These are phyloP conservation scores for Dunckerocampus dactyliophorus DNA, from an alignment of 2,113 vertebrate genomes.

Conservation along the genomic window DNA sequence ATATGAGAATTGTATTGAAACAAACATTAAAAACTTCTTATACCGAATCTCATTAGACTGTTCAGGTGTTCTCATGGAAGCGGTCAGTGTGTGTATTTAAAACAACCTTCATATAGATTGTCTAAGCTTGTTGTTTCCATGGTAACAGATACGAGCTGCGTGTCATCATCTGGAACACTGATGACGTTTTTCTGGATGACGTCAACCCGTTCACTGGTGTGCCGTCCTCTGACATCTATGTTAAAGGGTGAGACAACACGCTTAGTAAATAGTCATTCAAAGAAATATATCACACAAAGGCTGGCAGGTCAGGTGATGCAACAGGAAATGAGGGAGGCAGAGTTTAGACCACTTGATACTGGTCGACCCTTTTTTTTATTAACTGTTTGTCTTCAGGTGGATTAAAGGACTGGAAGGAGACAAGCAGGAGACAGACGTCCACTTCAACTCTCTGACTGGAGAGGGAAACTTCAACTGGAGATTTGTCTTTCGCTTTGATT, in stretches of 20 bases:
- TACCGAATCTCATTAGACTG: too few relatives aligned
- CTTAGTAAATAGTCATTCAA: too few relatives aligned
- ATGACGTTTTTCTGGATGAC: conserved; percentile 87
- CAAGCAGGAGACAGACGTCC: conserved; percentile 93
- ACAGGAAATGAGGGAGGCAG: not conserved
- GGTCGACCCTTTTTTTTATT: not conserved
- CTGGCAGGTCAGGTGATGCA: not conserved
- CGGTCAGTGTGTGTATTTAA: not conserved
- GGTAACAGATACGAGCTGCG: conserved; percentile 84
- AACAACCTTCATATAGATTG: not conserved
- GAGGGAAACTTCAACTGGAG: conserved; percentile 98
- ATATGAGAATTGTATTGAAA: too few relatives aligned
- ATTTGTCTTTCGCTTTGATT: conserved; percentile 87
- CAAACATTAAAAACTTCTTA: too few relatives aligned
- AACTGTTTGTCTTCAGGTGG: conserved; percentile 74
- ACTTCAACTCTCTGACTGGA: conserved; percentile 91
- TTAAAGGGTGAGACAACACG: conserved; percentile 79
- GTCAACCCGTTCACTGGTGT: conserved; percentile 88
- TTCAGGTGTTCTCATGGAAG: too few relatives aligned
- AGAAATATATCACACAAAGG: too few relatives aligned
- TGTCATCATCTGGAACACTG: conserved; percentile 92
- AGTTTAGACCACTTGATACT: not conserved
- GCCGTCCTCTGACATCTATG: conserved; percentile 88
- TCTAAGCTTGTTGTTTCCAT: conserved; percentile 10
- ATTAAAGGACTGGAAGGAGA: conserved; percentile 85